Conservation (phyloP, 2,888 invertebrate genomes). For the Coecobrya sp. region DNA sequence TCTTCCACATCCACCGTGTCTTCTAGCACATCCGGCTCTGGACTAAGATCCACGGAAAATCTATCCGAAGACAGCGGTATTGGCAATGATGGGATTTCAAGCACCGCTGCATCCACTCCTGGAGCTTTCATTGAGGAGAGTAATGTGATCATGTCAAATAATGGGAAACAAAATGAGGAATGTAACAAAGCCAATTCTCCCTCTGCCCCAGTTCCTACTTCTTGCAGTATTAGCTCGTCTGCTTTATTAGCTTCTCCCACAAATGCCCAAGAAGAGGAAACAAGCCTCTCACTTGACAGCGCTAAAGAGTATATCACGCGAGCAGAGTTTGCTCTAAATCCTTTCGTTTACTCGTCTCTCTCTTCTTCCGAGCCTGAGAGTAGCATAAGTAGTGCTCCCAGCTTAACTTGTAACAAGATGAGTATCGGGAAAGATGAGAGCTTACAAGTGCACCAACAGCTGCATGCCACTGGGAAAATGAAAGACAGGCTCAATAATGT, state of each 20-base stretch:
- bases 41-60: slow-evolving; percentile 85
- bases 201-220: slow-evolving; percentile 18
- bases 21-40: slow-evolving; percentile 77
- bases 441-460: slow-evolving; percentile 52
- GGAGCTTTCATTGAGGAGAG: slow-evolving; percentile 80
- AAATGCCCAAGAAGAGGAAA: slow-evolving; percentile 54
- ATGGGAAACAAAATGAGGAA: slow-evolving; percentile 65
- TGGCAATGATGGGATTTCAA: slow-evolving; percentile 82
- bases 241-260: not conserved
- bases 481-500: slow-evolving; percentile 45
- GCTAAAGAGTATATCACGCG: slow-evolving; percentile 84
- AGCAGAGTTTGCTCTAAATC: slow-evolving; percentile 86
- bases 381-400: slow-evolving; percentile 82
- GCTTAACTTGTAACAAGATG: slow-evolving; percentile 71
- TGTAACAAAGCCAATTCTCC: slow-evolving; percentile 36
- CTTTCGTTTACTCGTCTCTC: slow-evolving; percentile 86
- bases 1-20: slow-evolving; percentile 78
- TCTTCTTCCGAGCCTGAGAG: slow-evolving; percentile 83
- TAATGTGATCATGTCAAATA: slow-evolving; percentile 73
- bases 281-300: slow-evolving; percentile 71
- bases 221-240: slow-evolving; percentile 30
- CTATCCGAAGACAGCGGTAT: slow-evolving; percentile 86
- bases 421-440: slow-evolving; percentile 50
- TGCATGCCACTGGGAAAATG: slow-evolving; percentile 30
- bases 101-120: slow-evolving; percentile 79